Percentiles rank a stretch among this genome's conserved stretches.
These are phyloP conservation scores for Amphiprion ocellaris DNA, from an alignment of 2,113 vertebrate genomes.

Conservation along the genomic window DNA sequence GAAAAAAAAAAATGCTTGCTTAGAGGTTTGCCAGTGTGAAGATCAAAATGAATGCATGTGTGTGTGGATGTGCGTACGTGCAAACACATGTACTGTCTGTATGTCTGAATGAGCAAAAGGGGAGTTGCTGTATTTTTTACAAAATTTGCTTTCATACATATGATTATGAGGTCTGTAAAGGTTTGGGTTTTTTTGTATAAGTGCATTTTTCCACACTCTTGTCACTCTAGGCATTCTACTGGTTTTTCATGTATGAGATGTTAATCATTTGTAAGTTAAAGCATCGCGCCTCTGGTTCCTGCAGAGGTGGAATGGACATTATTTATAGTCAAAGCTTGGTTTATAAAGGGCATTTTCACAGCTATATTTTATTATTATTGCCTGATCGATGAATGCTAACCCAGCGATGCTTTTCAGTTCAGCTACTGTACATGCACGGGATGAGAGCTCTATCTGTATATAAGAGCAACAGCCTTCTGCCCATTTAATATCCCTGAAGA, in stretches of 20 bases:
- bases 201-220: conserved; percentile 48
- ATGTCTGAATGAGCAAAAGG: conserved; percentile 39
- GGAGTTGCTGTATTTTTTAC: conserved; percentile 66
- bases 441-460: conserved; percentile 82
- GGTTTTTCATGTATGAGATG: conserved; percentile 53
- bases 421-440: conserved; percentile 75
- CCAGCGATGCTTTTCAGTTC: conserved; percentile 68
- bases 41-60: conserved; percentile 33
- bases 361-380: conserved; percentile 78
- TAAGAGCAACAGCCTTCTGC: conserved; percentile 72
- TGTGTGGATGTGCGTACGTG: conserved; percentile 37
- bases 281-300: conserved; percentile 26
- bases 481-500: conserved; percentile 68
- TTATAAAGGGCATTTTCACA: conserved; percentile 80
- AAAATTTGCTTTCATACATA: conserved; percentile 72
- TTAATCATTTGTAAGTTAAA: conserved; percentile 59
- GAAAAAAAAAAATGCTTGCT: conserved; percentile 25
- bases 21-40: conserved; percentile 28
- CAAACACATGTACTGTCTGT: conserved; percentile 17
- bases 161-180: conserved; percentile 42
- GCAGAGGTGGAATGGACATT: conserved; percentile 40
- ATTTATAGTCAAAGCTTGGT: conserved; percentile 80
- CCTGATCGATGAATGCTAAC: conserved; percentile 76
- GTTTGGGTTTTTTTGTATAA: background rate
- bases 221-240: conserved; percentile 36